Base-by-base conservation (phyloP, 2,797 vertebrate species). In the Xiphophorus birchmanni region DNA sequence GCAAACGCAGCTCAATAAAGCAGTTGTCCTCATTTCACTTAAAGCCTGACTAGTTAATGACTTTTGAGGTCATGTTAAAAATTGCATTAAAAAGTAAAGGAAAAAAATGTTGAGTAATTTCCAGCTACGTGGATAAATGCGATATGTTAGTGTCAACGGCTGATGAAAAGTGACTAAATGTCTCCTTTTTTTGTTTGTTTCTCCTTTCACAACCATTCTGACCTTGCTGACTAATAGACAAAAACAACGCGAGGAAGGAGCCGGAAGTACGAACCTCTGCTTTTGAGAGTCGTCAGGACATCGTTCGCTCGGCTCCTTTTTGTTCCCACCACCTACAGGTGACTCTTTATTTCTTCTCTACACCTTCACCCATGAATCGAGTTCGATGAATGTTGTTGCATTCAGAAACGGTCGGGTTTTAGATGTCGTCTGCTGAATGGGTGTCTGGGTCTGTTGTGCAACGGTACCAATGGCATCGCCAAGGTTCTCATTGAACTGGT, bases 401-500 rank as follows among this genome's bases (percentile, higher is more conserved):
- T 69, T 42, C 37, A 69, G 37, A 69, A 42, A 7, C 2, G 10
- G 10, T 26, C 42, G 4, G 21, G 10, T 5, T 69, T 69, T 42
- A 69, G 37, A 42, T 12, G 21, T 26, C 65, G 37, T 69, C 65
- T 42, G 21, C 10, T 69, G 65, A 26, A 69, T 42, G 65, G 65
- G 42, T 42, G 37, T 69, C 65, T 69, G 65, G 17, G 60, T 13
- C 65, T 18, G 44, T 63, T 10, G 23, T 45, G n/a, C 23, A 23
- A 21, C 26, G 35, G 12, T n/a, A 26, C 50, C 50, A 56, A 4
- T 56, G 44, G 18, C 63, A 60, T 60, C 9, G 29, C 54, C 56
- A 76, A 63, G 75, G 73, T 54, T 44, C 42, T 21, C 42, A 9
- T 23, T 76, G 44, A 76, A 45, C 44, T 37, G 37, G 58, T 76